Percentiles rank a stretch among this genome's conserved stretches.
phyloP scores from a whole-genome alignment of 2,113 vertebrate species.

The Tonatia bakeri region DNA sequence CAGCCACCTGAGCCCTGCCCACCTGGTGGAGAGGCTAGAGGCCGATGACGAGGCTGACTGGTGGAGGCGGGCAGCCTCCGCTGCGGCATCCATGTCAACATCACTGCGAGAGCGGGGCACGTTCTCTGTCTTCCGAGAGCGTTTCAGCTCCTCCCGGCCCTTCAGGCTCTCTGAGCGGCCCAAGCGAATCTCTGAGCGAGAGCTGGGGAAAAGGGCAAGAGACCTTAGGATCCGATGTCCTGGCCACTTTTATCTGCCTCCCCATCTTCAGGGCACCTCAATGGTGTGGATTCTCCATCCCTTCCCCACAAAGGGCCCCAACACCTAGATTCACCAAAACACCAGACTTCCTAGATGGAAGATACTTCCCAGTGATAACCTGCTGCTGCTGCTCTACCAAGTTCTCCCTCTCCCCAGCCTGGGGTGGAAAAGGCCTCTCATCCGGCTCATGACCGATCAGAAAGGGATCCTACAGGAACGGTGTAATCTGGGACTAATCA shows the following conservation, averaged over 20 bases:
- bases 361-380: not conserved
- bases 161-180: constrained; percentile 94
- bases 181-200: constrained; percentile 83
- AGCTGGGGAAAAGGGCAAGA: constrained; percentile 45
- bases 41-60: constrained; percentile 91
- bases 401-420: not conserved
- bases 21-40: constrained; percentile 92
- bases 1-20: not conserved
- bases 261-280: not conserved
- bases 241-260: not conserved
- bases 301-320: not conserved
- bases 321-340: not conserved
- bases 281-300: not conserved
- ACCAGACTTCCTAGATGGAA: not conserved
- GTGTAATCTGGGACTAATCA: not conserved
- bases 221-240: not conserved
- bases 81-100: constrained; percentile 94
- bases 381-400: not conserved
- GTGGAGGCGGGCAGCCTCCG: constrained; percentile 85
- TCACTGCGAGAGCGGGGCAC: constrained; percentile 94
- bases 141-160: constrained; percentile 91
- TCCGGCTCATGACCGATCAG: not conserved
- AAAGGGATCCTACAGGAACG: not conserved
- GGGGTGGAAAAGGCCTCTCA: not conserved
- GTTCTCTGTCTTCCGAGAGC: constrained; percentile 83